A percentile compares a stretch with the other conserved stretches of the same genome.
phyloP scores from a whole-genome alignment of 2,113 vertebrate genomes.

The Nansenia antarctica region DNA sequence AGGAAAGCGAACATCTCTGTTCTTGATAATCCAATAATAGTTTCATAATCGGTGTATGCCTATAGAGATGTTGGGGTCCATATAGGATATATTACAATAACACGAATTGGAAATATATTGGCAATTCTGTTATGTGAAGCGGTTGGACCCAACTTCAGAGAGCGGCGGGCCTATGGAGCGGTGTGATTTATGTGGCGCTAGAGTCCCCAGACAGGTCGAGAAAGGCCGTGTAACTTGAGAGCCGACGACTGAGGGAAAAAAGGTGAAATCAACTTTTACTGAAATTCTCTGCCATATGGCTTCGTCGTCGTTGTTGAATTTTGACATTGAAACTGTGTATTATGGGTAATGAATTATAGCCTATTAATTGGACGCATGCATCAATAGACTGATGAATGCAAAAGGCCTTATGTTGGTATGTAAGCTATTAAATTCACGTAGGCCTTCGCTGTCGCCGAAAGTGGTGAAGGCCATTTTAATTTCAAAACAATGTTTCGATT shows the following conservation, averaged over 20 bases:
- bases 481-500: too few species aligned
- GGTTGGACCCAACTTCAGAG: conserved; percentile 43
- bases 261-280: conserved; percentile 63
- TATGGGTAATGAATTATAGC: conserved; percentile 61
- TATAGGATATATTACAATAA: not conserved
- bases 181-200: conserved; percentile 82
- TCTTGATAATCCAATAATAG: not conserved
- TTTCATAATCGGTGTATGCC: not conserved
- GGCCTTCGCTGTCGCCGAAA: too few species aligned
- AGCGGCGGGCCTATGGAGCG: conserved; percentile 71
- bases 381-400: too few species aligned
- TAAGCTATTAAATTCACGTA: too few species aligned
- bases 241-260: conserved; percentile 52
- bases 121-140: conserved; percentile 59
- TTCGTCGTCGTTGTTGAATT: conserved; percentile 61
- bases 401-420: too few species aligned
- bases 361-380: too few species aligned
- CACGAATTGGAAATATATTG: conserved; percentile 16
- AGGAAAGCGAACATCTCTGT: too few species aligned
- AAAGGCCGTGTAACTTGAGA: conserved; percentile 80
- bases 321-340: conserved; percentile 63
- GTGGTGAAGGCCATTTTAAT: too few species aligned
- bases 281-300: conserved; percentile 69
- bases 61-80: not conserved
- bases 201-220: conserved; percentile 71